Base-by-base conservation (phyloP, 1,140 invertebrate species). In the Cyclargus thomasi region DNA sequence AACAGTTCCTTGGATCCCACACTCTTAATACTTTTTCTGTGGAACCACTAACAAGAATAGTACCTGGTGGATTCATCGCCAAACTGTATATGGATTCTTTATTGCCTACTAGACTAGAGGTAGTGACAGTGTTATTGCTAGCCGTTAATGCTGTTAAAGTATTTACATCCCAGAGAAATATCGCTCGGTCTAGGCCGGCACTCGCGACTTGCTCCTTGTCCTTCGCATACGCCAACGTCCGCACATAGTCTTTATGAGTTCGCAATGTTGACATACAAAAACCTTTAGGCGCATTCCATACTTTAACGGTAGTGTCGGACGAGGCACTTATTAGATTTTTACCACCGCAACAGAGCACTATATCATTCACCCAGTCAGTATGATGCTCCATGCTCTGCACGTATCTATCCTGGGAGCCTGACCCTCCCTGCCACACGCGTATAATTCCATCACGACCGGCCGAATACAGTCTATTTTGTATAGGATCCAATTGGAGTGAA, bases 271-370 rank as follows among this genome's bases (percentile, higher is more conserved):
- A 99, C 97, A 99, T 98, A 85, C 98, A 99, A 84, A 99, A 99
- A n/a, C 98, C 98, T 93, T 99, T 99, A 72, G 99, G 97, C 16
- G 98, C 97, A 92, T 99, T 99, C 99, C 99, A 99, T 64, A 99
- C 97, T 92, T 99, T 99, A 0, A 99, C 98, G 47, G 99, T 99
- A 53, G 98, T 99, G 88, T 99, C 99, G 74, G 97, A 99, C 81
- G 98, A 99, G 2, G 98, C 99, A 67, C 98, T 99, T 84, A 99
- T 99, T 74, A 99, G 93, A 91, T 99, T 98, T 91, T 97, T 96
- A 35, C 98, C 98, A 75, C 96, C 96, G 91, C 98, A 99, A 85
- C 98, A 99, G 1, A 99, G 92, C 10, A 99, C 96, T 86, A 99
- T 98, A 91, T 99, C 99, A 91, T 99, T 99, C 14, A 99, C 98